Base-by-base conservation (phyloP, 1,140 invertebrate genomes). In the Ostrea edulis region DNA sequence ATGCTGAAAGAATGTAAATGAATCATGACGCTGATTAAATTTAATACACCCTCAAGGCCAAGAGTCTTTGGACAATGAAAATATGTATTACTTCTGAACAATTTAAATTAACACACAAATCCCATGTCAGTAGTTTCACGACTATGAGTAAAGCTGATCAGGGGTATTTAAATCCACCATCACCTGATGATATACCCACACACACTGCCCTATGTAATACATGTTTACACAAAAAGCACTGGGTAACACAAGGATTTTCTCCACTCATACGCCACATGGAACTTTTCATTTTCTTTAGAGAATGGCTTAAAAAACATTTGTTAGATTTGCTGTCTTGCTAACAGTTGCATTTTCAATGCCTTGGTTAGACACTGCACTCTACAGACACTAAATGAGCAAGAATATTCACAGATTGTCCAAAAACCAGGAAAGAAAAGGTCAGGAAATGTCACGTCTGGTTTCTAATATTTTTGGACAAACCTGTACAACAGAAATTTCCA, bases 11-110 rank as follows among this genome's bases (percentile, higher is more conserved):
- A 53, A 44, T 58, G 58, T 52, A 84, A 68, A 22, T 58, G 25
- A 62, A 17, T 44, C 44, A 71, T 20, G n/a, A 84, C 25, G 84
- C 11, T 58, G 85, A 65, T 35, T 29, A 29, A 82, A 82, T 44
- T 58, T 51, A 87, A 29, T 51, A 8, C 29, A 29, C 62, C 25
- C n/a, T n/a, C 9, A 84, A 84, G 22, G 51, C 5, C 82, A 54
- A 53, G 22, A 53, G 12, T 20, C 53, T 25, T 7, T 54, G 68
- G 68, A 77, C 25, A 29, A 29, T 77, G 68, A 77, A 29, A 29
- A 77, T 77, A 11, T 77, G 68, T 14, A 77, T 14, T 77, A 77
- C 9, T 29, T 35, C 12, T 14, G 5, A 17, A 17, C 17, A 11
- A 29, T 9, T n/a, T 71, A 71, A 77, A 77, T 77, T 12, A 77